Conservation (phyloP, 2,797 vertebrate genomes). For the Scleropages formosus region DNA sequence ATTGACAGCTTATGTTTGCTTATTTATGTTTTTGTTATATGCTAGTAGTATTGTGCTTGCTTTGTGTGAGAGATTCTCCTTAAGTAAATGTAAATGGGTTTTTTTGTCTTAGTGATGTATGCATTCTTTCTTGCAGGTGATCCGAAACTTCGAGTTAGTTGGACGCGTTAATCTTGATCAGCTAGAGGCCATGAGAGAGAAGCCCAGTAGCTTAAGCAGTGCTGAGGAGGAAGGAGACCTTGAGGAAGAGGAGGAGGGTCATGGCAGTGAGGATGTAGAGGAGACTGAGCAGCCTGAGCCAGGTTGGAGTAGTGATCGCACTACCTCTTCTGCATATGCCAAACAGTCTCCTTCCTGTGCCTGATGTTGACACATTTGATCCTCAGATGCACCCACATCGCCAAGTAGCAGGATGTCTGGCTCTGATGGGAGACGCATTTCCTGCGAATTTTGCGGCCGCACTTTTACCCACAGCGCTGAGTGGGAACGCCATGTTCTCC, state of each 20-base stretch:
- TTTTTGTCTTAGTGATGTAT: conserved; percentile 5
- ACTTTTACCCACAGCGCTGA: conserved; percentile 87
- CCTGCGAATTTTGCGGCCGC: conserved; percentile 95
- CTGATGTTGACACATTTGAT: conserved; percentile 32
- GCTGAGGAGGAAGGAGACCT: conserved; percentile 78
- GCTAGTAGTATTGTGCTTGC: not conserved
- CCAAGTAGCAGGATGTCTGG: conserved; percentile 64
- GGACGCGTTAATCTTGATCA: conserved; percentile 94
- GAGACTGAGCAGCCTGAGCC: conserved; percentile 48
- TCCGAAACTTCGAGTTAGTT: conserved; percentile 95
- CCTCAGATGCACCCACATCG: conserved; percentile 75
- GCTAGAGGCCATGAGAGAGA: conserved; percentile 87
- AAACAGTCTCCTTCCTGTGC: not conserved
- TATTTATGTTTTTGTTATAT: not conserved
- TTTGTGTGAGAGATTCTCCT: not conserved
- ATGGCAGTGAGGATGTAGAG: conserved; percentile 52
- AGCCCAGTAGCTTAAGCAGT: conserved; percentile 74
- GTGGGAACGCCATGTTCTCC: conserved; percentile 93
- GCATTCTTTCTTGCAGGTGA: conserved; percentile 72
- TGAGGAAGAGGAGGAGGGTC: conserved; percentile 58
- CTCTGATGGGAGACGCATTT: conserved; percentile 78
- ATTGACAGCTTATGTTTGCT: not conserved
- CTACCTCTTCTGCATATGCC: conserved; percentile 7
- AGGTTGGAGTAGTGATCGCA: conserved; percentile 47
- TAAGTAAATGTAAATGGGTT: not conserved